Evolutionary conservation across 2,113 vertebrate species (phyloP), one percentile per base, ranked within the genome.

Genomic region (Pteruthius melanotis): DNA sequence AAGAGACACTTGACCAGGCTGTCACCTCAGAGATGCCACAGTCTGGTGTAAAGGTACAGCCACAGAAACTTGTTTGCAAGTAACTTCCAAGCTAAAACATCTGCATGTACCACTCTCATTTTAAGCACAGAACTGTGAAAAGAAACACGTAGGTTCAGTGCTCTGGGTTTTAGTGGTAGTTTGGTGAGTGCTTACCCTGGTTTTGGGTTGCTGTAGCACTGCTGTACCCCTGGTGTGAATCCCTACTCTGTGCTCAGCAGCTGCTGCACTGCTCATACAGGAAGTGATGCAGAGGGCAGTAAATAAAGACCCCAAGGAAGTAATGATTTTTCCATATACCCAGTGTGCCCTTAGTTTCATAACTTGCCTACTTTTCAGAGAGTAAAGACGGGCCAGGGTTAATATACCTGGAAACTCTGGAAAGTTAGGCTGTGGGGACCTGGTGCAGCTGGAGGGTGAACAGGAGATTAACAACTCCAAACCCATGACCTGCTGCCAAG

Each of bases 81-180:
- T 3, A 23, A 15, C 23, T 35, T 13, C 45, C 45, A 31, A 26
- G 59, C 24, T 42, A 27, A 45, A 53, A 1, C 10, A 14, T 11
- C 18, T 42, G 45, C 3, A 2, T 1, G 4, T 14, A 4, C 8
- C 0, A 5, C 20, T 42, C 28, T 28, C 0, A 1, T n/a, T 63
- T 63, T 21, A 50, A 70, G 37, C 13, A 11, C 35, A 20, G 9
- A 10, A 2, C 26, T 21, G 76, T 37, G 64, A 49, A 74, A 69
- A 37, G 44, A 39, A 75, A 69, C 59, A 52, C n/a, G 24, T 27
- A 37, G 26, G n/a, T n/a, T 18, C 80, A 27, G 57, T 10, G 13
- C 24, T 61, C 30, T 3, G 1, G 9, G 49, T 21, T 49, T 64
- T 21, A 31, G 21, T 10, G 31, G 42, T 26, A 6, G 9, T 66